These are phyloP conservation scores for Micrastur ruficollis DNA, from an alignment of 2,797 vertebrate species.

Conservation along the genomic window DNA sequence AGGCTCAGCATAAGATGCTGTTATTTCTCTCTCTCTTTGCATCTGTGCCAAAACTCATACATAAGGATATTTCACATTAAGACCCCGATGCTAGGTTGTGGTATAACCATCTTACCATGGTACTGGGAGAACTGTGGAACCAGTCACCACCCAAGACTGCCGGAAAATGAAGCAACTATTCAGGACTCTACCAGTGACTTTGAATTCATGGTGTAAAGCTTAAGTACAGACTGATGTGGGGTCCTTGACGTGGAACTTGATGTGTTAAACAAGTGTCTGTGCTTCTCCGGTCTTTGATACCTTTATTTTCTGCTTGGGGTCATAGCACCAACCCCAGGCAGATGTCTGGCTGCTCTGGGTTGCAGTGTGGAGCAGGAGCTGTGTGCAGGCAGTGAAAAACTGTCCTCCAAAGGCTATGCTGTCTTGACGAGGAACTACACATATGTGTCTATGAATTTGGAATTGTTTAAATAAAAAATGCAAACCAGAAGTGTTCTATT, in stretches of 20 bases:
- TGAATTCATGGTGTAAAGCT: not conserved
- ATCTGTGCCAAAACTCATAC: not conserved
- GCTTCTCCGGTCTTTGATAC: not conserved
- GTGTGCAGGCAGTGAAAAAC: accelerated
- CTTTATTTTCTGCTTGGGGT: not conserved
- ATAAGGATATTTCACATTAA: not conserved
- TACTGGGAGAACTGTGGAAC: not conserved
- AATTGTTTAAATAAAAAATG: not conserved
- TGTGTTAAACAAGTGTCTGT: not conserved
- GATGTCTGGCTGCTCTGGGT: not conserved
- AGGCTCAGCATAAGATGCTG: accelerated
- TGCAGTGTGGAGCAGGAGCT: not conserved
- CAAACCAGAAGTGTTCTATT: not conserved
- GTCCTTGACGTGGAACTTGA: not conserved
- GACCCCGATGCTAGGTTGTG: not conserved
- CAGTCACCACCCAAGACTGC: not conserved
- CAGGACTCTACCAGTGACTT: not conserved
- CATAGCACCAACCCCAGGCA: not conserved
- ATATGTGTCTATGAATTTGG: not conserved
- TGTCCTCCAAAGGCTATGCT: not conserved
- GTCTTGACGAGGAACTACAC: not conserved
- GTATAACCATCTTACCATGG: not conserved
- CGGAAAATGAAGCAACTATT: not conserved
- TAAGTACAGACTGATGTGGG: accelerated
- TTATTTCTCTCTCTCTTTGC: not conserved